These are phyloP conservation scores for Ametastegia equiseti DNA, from an alignment of 2,888 invertebrate genomes.

Conservation along the genomic window DNA sequence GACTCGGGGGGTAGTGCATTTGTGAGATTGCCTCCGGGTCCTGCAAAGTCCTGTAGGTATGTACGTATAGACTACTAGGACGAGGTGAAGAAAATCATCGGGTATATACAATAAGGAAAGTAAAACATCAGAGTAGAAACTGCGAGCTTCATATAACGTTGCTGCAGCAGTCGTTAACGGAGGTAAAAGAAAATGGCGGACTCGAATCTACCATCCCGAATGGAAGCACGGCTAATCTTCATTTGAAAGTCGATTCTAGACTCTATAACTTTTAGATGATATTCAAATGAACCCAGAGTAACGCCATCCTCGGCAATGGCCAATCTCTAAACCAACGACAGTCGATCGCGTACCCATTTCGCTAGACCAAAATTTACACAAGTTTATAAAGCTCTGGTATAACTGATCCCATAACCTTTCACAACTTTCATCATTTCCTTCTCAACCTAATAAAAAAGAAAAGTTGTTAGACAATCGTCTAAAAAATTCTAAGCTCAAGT, in stretches of 20 bases:
- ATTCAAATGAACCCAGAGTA: constrained; percentile 30
- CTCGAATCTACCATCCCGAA: not conserved
- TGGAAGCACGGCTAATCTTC: constrained; percentile 31
- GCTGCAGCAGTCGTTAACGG: not conserved
- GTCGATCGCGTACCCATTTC: not conserved
- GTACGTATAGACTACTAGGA: not conserved
- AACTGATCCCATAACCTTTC: too few relatives aligned
- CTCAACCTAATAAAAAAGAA: too few relatives aligned
- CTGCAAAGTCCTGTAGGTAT: not conserved
- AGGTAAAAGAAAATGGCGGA: not conserved
- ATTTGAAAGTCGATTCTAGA: constrained; percentile 37
- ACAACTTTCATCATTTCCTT: too few relatives aligned
- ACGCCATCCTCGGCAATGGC: constrained; percentile 17
- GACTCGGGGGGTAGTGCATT: constrained; percentile 30
- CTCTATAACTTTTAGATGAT: constrained; percentile 34
- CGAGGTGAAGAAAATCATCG: constrained; percentile 10
- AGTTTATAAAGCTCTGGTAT: not conserved
- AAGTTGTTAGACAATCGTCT: too few relatives aligned
- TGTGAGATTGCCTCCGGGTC: constrained; percentile 32
- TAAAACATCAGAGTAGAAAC: constrained; percentile 10
- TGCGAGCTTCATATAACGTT: not conserved
- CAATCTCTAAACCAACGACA: not conserved
- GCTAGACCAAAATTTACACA: not conserved
- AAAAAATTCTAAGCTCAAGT: too few relatives aligned
- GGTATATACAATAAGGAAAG: too few relatives aligned